Evolutionary conservation across 2,888 invertebrate genomes (phyloP), one percentile per base, ranked within the genome.

Genomic region (Formica aserva): DNA sequence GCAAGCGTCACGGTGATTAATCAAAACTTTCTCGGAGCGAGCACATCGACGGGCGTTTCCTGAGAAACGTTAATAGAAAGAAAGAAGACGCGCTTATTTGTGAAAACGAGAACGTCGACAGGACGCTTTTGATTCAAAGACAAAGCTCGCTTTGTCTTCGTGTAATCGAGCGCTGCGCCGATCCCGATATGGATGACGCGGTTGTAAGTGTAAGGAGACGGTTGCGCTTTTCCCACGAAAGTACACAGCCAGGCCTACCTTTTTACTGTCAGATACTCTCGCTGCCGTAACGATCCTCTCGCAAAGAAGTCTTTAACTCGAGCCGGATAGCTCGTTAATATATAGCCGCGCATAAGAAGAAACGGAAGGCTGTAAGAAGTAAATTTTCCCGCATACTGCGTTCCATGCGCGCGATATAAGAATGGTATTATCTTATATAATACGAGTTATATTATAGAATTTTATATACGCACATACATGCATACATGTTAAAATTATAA

Each of bases 221-320:
- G 52, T 52, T 83, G 74, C 67, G 81, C 78, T 88, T 86, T 77
- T 88, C 82, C 86, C 85, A 88, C 82, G 83, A 86, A 78, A 85
- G 41, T 78, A 67, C 41, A 83, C 83, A 78, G 74, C 85, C 78
- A 85, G 69, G 72, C 81, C 66, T 72, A 29, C 69, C 83, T 82
- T 88, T 88, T 88, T 86, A 82, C 26, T 65, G 69, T 75, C 69
- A 82, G 67, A 67, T 60, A 52, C 65, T 82, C 71, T 69, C 57
- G 69, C 69, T 35, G 67, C 81, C 18, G 22, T 82, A 75, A 60
- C 69, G 81, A 63, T 63, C 38, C 76, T 29, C 18, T 67, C 29
- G 77, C 57, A 67, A 77, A 77, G 67, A 77, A 77, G 67, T 67
- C 55, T 77, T 67, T 38, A 77, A 38, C 67, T 66, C 66, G 38